These are phyloP conservation scores for Poeciliopsis turneri DNA, from an alignment of 2,797 vertebrate species.

Conservation along the genomic window DNA sequence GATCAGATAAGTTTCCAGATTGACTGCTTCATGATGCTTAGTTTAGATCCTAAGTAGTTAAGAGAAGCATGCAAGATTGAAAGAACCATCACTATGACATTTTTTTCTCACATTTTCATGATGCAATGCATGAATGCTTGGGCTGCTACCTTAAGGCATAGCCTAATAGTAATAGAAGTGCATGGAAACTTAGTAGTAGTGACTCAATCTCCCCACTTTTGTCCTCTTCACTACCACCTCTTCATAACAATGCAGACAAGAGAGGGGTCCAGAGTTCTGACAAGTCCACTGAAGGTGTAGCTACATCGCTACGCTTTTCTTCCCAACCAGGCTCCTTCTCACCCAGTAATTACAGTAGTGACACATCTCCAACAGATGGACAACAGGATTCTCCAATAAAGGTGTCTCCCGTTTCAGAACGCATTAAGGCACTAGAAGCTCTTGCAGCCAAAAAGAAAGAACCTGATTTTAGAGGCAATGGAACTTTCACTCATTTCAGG, in stretches of 20 bases:
- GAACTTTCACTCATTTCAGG: conserved; percentile 74
- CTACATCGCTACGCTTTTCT: conserved; percentile 78
- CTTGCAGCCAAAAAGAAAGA: conserved; percentile 81
- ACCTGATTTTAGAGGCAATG: conserved; percentile 73
- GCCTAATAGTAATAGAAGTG: conserved; percentile 56
- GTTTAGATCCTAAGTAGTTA: conserved; percentile 36
- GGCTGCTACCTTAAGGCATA: conserved; percentile 71
- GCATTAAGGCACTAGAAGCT: conserved; percentile 82
- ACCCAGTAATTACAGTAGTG: conserved; percentile 65
- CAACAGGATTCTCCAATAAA: conserved; percentile 76
- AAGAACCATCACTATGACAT: conserved; percentile 52
- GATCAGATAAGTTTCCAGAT: conserved; percentile 43
- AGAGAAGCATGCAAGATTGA: conserved; percentile 67
- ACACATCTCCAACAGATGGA: conserved; percentile 65
- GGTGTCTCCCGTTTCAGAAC: conserved; percentile 81
- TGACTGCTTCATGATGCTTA: conserved; percentile 35
- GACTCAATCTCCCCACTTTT: conserved; percentile 66
- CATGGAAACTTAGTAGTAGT: conserved; percentile 68
- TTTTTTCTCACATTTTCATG: conserved; percentile 59
- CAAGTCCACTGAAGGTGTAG: conserved; percentile 75
- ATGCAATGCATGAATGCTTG: conserved; percentile 82
- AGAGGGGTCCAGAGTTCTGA: conserved; percentile 75
- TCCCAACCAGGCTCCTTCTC: conserved; percentile 79
- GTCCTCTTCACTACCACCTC: conserved; percentile 60
- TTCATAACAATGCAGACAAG: conserved; percentile 78